phyloP scores from a whole-genome alignment of 1,140 invertebrate genomes.

The Halesus radiatus region DNA sequence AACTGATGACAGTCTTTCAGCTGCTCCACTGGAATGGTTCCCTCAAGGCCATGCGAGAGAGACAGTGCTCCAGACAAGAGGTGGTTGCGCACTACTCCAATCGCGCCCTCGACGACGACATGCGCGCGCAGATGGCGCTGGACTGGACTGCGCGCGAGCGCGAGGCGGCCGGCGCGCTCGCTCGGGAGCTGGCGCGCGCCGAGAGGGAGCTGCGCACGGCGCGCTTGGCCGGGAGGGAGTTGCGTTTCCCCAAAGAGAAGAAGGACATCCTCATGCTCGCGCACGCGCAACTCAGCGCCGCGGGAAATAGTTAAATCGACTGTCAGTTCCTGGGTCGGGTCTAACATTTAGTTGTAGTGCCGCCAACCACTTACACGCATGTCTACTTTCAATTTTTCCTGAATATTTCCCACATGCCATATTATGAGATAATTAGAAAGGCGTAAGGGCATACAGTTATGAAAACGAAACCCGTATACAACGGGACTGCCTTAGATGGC shows the following conservation, averaged over 20 bases:
- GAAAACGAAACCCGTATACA: too few relatives aligned
- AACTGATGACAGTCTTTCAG: constrained; percentile 97
- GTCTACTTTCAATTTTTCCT: too few relatives aligned
- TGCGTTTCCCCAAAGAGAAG: constrained; percentile 96
- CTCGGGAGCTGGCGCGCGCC: constrained; percentile 84
- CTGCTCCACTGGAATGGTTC: constrained; percentile 96
- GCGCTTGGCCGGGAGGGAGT: constrained; percentile 88
- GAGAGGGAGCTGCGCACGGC: constrained; percentile 93
- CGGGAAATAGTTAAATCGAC: constrained; percentile 58
- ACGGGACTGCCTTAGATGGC: too few relatives aligned
- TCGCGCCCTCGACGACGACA: constrained; percentile 91
- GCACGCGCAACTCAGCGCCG: constrained; percentile 79
- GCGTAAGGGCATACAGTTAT: too few relatives aligned
- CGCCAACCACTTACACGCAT: too few relatives aligned
- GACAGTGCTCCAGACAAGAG: constrained; percentile 94
- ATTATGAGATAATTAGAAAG: too few relatives aligned
- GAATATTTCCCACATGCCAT: too few relatives aligned
- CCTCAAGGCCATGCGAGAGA: constrained; percentile 90
- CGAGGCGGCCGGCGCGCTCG: constrained; percentile 84
- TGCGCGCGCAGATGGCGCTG: constrained; percentile 95
- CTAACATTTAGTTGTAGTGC: too few relatives aligned
- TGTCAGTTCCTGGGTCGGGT: too few relatives aligned
- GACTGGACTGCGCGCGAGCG: constrained; percentile 95
- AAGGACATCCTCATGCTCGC: constrained; percentile 94
- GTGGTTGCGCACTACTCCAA: constrained; percentile 96